phyloP scores from a whole-genome alignment of 2,888 invertebrate species.

The Dorcus hopei region DNA sequence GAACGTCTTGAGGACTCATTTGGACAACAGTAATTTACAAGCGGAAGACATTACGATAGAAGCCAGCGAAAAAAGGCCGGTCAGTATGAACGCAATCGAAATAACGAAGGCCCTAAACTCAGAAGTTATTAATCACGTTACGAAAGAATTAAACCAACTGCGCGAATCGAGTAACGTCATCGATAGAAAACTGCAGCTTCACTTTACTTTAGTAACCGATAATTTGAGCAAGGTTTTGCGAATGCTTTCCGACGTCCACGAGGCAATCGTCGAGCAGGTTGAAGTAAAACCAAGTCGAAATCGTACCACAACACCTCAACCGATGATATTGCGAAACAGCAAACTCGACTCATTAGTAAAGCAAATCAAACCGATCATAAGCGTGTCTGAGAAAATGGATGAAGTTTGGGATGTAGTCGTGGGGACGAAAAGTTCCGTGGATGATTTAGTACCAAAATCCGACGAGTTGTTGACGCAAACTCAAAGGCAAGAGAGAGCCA shows the following conservation, averaged over 20 bases:
- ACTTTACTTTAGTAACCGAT: conserved; percentile 79
- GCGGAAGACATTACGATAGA: conserved; percentile 80
- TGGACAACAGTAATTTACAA: conserved; percentile 75
- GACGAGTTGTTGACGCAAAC: conserved; percentile 82
- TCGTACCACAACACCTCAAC: conserved; percentile 57
- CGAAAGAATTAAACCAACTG: conserved; percentile 77
- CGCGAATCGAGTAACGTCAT: conserved; percentile 73
- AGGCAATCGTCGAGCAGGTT: conserved; percentile 76
- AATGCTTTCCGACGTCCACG: conserved; percentile 79
- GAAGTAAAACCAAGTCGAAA: conserved; percentile 45
- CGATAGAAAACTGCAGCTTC: conserved; percentile 79
- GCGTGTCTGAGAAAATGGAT: conserved; percentile 86
- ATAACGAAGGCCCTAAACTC: conserved; percentile 80
- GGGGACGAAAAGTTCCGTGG: conserved; percentile 83
- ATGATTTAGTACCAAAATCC: conserved; percentile 81
- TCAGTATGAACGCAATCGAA: conserved; percentile 78
- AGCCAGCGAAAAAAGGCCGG: conserved; percentile 82
- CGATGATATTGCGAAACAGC: conserved; percentile 61
- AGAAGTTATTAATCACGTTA: conserved; percentile 76
- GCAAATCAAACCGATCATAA: conserved; percentile 80
- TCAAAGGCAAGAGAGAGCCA: conserved; percentile 81
- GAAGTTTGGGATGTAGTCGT: conserved; percentile 89
- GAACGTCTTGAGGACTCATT: conserved; percentile 74
- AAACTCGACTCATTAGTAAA: conserved; percentile 79
- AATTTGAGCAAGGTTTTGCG: conserved; percentile 75